Base-by-base conservation (phyloP, 1,140 invertebrate genomes). In the Drosophila paulistorum region DNA sequence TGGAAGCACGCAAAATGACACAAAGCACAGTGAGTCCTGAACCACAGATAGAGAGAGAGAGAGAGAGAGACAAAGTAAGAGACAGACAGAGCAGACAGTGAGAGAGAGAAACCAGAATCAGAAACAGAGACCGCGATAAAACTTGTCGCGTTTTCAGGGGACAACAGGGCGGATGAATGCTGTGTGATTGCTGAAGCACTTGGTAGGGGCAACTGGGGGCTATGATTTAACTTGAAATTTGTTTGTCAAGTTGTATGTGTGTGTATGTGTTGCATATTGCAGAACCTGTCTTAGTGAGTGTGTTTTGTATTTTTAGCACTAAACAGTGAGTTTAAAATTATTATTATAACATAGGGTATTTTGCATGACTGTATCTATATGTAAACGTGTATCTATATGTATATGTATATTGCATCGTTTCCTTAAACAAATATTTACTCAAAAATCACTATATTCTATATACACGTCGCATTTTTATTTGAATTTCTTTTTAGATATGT, bases 401-500 rank as follows among this genome's bases (percentile, higher is more conserved):
- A 33, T 73, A 61, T 64, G 48, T 75, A 82, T 74, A 86, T 85
- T 79, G 59, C 55, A 54, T 70, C 63, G 77, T 70, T 74, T 74
- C 67, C 58, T 39, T 57, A 45, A 30, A 17, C 30, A 30, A 30
- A 30, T n/a, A 26, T 14, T 23, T 13, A 17, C 58, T 20, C 58
- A 55, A 17, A 30, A 41, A 42, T 51, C 59, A 42, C 55, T 65
- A 11, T 37, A 60, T 76, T 77, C 66, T 64, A 76, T 81, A 71
- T 70, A 81, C 72, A 87, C 65, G 79, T 86, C 79, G 83, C 79
- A 79, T 77, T 87, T 76, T 85, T 57, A 65, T 81, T 85, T 85
- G 2, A 69, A 37, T 71, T 81, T 39, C 66, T 77, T 76, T 73
- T 48, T 48, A 20, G 45, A 20, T 10, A 10, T 48, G 14, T 48